Conservation (phyloP, 1,140 invertebrate genomes). For the Habropoda laboriosa region DNA sequence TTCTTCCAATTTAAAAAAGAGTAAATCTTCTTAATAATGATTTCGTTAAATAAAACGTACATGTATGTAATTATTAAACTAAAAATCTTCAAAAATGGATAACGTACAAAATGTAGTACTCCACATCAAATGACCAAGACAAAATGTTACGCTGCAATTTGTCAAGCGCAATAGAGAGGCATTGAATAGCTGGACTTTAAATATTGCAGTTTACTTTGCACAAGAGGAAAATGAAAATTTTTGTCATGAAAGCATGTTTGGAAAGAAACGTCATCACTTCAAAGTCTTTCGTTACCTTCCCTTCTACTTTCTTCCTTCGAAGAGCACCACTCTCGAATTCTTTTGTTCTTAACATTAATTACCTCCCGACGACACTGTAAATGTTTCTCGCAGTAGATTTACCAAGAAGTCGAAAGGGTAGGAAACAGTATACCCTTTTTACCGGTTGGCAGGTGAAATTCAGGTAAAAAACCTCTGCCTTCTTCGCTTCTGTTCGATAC, state of each 20-base stretch:
- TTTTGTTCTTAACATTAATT: constrained; percentile 19
- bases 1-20: no score
- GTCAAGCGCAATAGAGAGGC: background rate
- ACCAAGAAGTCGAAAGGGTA: background rate
- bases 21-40: no score
- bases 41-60: no score
- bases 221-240: background rate
- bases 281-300: background rate
- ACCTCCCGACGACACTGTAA: background rate
- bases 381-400: constrained; percentile 19
- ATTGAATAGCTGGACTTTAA: background rate
- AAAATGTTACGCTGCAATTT: no score
- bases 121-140: no score
- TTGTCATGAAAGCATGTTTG: background rate
- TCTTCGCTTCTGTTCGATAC: constrained; percentile 6
- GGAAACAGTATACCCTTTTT: constrained; percentile 10
- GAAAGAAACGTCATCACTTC: background rate
- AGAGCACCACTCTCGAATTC: background rate
- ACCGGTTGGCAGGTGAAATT: constrained; percentile 17
- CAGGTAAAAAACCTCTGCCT: background rate
- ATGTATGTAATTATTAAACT: no score
- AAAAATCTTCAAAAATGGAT: no score
- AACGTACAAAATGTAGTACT: no score
- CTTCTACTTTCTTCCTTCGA: background rate
- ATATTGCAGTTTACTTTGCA: background rate